Percentiles rank a stretch among this genome's conserved stretches.
Conservation (phyloP, 2,888 invertebrate genomes). For the Acrobasis suavella region DNA sequence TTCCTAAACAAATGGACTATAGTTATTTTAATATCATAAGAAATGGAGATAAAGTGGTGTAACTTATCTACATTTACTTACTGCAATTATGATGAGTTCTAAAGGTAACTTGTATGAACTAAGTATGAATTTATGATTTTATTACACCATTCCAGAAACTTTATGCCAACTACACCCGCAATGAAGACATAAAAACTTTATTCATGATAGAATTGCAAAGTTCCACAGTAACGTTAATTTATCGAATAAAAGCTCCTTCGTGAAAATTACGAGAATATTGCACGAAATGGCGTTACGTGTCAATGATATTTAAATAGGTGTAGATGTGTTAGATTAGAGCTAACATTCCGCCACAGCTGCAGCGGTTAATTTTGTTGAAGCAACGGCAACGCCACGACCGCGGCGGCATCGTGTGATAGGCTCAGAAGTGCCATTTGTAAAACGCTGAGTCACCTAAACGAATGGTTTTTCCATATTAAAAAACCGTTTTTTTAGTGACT, state of each 20-base stretch:
- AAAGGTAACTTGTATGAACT: not conserved
- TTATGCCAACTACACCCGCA: constrained; percentile 11
- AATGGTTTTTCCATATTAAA: no score
- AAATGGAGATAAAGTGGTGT: no score
- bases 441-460: no score
- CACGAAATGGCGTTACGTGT: constrained; percentile 10
- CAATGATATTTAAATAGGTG: not conserved
- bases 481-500: no score
- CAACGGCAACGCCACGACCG: no score
- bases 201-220: constrained; percentile 10
- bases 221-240: constrained; percentile 16
- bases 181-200: constrained; percentile 15
- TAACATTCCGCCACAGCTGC: no score
- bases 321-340: no score
- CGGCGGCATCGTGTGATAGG: no score
- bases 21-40: no score
- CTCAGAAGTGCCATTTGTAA: no score
- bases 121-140: constrained; percentile 10
- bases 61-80: not conserved
- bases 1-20: no score
- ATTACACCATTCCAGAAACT: constrained; percentile 7
- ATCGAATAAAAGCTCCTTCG: constrained; percentile 17
- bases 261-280: constrained; percentile 13
- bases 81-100: not conserved
- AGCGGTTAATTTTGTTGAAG: no score